phyloP scores from a whole-genome alignment of 1,140 invertebrate species.

The Acromyrmex charruanus region DNA sequence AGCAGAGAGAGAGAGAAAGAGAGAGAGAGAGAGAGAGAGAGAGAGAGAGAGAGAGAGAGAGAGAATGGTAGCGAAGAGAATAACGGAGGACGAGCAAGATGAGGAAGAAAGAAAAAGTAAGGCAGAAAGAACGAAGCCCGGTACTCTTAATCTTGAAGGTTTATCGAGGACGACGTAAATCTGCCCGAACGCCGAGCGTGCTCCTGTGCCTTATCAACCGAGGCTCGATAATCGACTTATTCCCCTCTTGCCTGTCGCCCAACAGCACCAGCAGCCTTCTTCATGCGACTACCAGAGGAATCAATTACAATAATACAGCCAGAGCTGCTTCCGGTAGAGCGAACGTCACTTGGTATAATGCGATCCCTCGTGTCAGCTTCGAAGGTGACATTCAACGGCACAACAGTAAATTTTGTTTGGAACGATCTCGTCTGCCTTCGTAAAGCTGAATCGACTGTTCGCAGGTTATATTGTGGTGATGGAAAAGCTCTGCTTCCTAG shows the following conservation, averaged over 20 bases:
- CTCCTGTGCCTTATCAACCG: slow-evolving; percentile 77
- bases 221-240: slow-evolving; percentile 76
- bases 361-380: slow-evolving; percentile 50
- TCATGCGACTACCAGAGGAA: slow-evolving; percentile 57
- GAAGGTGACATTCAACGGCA: slow-evolving; percentile 5
- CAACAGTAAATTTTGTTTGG: slow-evolving; percentile 39
- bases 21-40: neutral
- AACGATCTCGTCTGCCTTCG: slow-evolving; percentile 7
- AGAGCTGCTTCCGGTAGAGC: slow-evolving; percentile 62
- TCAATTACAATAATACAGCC: slow-evolving; percentile 77
- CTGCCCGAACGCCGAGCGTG: slow-evolving; percentile 76
- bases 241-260: slow-evolving; percentile 38
- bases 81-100: slow-evolving; percentile 8
- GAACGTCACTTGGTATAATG: slow-evolving; percentile 67
- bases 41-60: neutral
- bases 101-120: slow-evolving; percentile 3
- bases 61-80: neutral
- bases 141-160: slow-evolving; percentile 81
- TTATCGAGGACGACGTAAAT: slow-evolving; percentile 83
- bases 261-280: slow-evolving; percentile 22
- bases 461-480: neutral
- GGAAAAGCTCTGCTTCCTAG: neutral
- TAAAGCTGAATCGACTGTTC: slow-evolving; percentile 52
- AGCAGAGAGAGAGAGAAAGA: neutral
- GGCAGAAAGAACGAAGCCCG: slow-evolving; percentile 58